A percentile compares a stretch with the other conserved stretches of the same genome.
phyloP scores from a whole-genome alignment of 1,140 invertebrate species.

The Pygmarrhopalites habei region DNA sequence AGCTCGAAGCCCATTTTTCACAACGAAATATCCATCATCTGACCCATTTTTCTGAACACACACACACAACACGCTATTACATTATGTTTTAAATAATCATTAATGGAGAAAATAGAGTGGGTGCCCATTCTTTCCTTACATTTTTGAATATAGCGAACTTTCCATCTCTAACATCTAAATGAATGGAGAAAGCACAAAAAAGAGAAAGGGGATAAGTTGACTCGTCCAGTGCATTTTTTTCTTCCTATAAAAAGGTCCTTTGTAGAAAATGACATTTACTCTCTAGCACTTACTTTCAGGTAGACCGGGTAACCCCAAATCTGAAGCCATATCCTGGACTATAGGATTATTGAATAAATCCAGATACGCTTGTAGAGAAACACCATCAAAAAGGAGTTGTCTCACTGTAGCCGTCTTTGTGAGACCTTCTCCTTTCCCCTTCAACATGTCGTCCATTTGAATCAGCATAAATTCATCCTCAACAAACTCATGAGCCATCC shows the following conservation, averaged over 20 bases:
- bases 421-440: conserved; percentile 16
- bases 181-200: too few relatives aligned
- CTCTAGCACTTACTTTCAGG: too few relatives aligned
- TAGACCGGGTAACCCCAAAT: too few relatives aligned
- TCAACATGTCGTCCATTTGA: background rate
- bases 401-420: conserved; percentile 18
- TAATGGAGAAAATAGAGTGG: background rate
- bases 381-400: conserved; percentile 24
- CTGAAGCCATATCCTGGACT: background rate
- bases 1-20: background rate
- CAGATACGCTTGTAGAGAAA: conserved; percentile 21
- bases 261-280: too few relatives aligned
- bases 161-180: too few relatives aligned
- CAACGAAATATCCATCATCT: background rate
- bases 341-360: conserved; percentile 10
- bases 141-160: background rate
- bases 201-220: too few relatives aligned
- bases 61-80: background rate
- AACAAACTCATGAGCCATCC: conserved; percentile 11
- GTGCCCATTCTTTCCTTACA: background rate
- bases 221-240: too few relatives aligned
- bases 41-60: background rate
- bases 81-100: background rate
- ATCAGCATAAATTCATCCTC: conserved; percentile 12
- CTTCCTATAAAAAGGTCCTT: too few relatives aligned